phyloP scores from a whole-genome alignment of 2,113 vertebrate genomes.

The Bungarus multicinctus region DNA sequence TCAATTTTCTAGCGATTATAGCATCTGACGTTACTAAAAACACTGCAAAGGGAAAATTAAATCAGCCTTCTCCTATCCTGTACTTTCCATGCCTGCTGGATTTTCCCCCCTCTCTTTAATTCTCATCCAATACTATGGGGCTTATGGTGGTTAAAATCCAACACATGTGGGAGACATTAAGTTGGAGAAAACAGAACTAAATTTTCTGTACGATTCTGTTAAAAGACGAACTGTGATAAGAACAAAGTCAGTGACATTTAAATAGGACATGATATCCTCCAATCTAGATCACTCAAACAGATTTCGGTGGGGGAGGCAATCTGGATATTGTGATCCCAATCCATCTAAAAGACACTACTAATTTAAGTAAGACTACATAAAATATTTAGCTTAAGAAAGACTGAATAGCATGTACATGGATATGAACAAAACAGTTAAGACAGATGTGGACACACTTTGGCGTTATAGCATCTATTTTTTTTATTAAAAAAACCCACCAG shows the following conservation, averaged over 20 bases:
- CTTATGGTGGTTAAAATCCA: neutral
- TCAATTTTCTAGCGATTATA: neutral
- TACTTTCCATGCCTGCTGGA: neutral
- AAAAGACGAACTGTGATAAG: neutral
- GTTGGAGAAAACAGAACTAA: neutral
- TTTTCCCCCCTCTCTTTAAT: neutral
- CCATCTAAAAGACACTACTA: neutral
- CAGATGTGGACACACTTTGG: neutral
- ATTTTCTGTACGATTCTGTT: neutral
- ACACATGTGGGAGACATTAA: neutral
- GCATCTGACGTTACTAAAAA: neutral
- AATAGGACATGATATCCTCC: neutral
- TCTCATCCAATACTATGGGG: neutral
- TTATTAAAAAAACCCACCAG: neutral
- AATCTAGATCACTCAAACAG: neutral
- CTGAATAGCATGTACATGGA: neutral
- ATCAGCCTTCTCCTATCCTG: neutral
- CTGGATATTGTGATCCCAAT: neutral
- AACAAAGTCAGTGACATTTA: constrained; percentile 4
- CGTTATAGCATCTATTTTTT: neutral
- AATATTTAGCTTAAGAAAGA: neutral
- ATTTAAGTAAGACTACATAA: neutral
- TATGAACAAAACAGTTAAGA: neutral
- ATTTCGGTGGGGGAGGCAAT: neutral
- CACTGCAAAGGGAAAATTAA: neutral